A percentile compares a stretch with the other conserved stretches of the same genome.
These are phyloP conservation scores for Bombus affinis DNA, from an alignment of 1,140 invertebrate genomes.

Conservation along the genomic window DNA sequence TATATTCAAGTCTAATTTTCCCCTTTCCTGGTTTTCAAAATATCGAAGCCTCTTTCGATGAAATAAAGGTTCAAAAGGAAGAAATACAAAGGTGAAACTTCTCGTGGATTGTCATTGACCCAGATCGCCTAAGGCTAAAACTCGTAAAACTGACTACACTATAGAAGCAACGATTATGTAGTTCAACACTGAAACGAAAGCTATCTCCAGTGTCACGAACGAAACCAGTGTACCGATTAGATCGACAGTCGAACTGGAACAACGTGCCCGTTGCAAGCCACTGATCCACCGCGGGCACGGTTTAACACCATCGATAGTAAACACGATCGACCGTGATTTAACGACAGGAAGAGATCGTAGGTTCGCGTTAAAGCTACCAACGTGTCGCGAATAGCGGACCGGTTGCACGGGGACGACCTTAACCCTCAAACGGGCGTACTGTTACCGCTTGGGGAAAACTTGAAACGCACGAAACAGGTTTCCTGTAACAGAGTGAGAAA, in stretches of 20 bases:
- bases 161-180: background rate
- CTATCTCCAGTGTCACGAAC: background rate
- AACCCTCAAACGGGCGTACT: slow-evolving; percentile 57
- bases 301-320: background rate
- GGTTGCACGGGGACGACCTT: slow-evolving; percentile 52
- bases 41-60: too few relatives aligned
- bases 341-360: background rate
- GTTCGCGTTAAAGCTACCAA: slow-evolving; percentile 3
- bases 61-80: too few relatives aligned
- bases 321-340: slow-evolving; percentile 12
- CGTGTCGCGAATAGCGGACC: slow-evolving; percentile 45
- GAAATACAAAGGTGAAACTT: too few relatives aligned
- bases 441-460: slow-evolving; percentile 54
- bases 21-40: too few relatives aligned
- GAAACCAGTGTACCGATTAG: background rate
- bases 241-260: background rate
- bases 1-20: too few relatives aligned
- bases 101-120: background rate
- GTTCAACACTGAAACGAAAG: background rate
- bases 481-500: slow-evolving; percentile 34
- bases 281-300: background rate
- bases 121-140: background rate
- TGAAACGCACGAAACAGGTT: slow-evolving; percentile 53
- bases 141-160: background rate
- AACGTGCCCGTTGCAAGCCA: background rate